These are phyloP conservation scores for Poecile montanus DNA, from an alignment of 2,797 vertebrate species.

Conservation along the genomic window DNA sequence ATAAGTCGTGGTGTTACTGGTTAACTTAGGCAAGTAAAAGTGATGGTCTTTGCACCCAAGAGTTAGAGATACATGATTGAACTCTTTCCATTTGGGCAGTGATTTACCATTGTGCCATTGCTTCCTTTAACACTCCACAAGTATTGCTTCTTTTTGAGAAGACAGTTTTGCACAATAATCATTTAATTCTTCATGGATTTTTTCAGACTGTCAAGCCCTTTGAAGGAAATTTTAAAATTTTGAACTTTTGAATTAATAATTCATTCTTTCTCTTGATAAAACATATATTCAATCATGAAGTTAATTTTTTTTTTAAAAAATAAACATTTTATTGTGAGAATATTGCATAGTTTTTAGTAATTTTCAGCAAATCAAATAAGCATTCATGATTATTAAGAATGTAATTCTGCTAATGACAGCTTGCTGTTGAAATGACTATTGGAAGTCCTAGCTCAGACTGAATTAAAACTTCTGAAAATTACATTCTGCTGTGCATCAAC, in stretches of 20 bases:
- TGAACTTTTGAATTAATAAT: background rate
- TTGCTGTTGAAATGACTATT: background rate
- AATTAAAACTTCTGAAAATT: background rate
- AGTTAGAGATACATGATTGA: background rate
- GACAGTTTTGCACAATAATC: background rate
- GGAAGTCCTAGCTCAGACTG: background rate
- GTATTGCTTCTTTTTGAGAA: background rate
- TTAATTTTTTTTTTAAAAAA: background rate
- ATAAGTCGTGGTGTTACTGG: background rate
- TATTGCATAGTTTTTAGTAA: background rate
- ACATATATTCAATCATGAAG: background rate
- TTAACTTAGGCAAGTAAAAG: background rate
- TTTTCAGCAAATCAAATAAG: background rate
- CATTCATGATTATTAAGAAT: background rate
- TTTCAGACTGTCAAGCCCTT: background rate
- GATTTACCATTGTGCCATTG: background rate
- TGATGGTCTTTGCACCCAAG: background rate
- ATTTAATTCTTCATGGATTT: background rate
- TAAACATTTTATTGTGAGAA: background rate
- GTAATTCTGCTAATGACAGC: background rate
- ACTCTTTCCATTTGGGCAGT: background rate
- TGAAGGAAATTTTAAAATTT: background rate
- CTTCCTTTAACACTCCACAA: background rate
- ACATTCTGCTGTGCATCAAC: background rate
- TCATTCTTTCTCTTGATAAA: background rate